Evolutionary conservation across 53 echinoderm and acorn worm species (phyloP), one percentile per base, ranked within the genome.

Genomic region (Apostichopus leukothele): DNA sequence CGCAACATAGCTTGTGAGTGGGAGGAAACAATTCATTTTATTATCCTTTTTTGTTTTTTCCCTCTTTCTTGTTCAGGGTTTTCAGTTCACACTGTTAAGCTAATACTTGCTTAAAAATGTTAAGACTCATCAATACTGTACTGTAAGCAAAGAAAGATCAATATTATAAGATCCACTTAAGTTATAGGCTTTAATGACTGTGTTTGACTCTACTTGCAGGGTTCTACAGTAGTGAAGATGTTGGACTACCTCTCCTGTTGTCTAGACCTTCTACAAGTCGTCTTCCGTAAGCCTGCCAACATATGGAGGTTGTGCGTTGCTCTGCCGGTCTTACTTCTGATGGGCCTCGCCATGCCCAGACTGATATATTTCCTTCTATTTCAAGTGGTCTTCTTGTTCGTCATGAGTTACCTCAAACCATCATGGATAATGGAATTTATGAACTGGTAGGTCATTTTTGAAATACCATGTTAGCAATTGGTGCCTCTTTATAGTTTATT

Each of bases 351-450:
- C 50, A 63, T 84, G 67, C 61, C 61, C 57, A 84, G 11, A 13
- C 25, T 84, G 85, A 23, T 84, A 1, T 84, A 66, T 50, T 84
- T 84, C 25, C 22, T 84, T 9, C 1, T 67, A 3, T n/a, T 27
- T 50, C 85, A 84, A 39, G 85, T 67, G 50, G 5, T 84, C 9
- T 84, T 84, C 66, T 39, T 84, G 71, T 67, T 84, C 11, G 16
- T 84, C 50, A 19, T 84, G 61, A 67, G 59, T 5, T 84, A 84
- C 67, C 60, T 60, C 50, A 63, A 66, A 27, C 85, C 85, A 50
- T 8, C 85, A 63, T 84, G 85, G 85, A 21, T 84, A 66, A 26
- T 84, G 85, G 85, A 84, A 61, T 84, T 84, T 39, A 22, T 60
- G 19, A 63, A 84, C 67, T 84, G 85, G 85, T 84, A 18, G 66